These are phyloP conservation scores for Diogma glabrata DNA, from an alignment of 2,888 invertebrate genomes.

Conservation along the genomic window DNA sequence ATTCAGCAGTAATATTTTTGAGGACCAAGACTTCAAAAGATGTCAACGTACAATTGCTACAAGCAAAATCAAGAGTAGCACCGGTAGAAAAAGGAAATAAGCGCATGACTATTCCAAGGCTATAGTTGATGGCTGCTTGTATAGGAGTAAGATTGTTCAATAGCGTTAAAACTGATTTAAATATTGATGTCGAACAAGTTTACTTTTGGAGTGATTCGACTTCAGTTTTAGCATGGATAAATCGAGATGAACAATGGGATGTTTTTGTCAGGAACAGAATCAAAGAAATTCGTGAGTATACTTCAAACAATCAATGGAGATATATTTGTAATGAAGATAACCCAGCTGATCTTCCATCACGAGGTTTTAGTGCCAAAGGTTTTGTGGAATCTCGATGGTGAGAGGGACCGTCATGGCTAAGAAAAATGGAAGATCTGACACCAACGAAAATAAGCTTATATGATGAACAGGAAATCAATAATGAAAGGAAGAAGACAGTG, in stretches of 20 bases:
- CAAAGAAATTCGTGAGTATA: constrained; percentile 3
- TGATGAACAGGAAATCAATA: too few relatives aligned
- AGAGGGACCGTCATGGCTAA: constrained; percentile 26
- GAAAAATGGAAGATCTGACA: too few relatives aligned
- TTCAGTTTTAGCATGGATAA: not conserved
- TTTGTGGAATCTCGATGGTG: constrained; percentile 25
- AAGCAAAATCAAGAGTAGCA: constrained; percentile 23
- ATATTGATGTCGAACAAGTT: constrained; percentile 11
- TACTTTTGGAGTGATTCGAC: constrained; percentile 20
- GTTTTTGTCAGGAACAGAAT: constrained; percentile 16
- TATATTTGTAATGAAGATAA: constrained; percentile 22
- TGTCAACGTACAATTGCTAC: constrained; percentile 19
- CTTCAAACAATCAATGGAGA: not conserved
- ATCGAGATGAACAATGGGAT: not conserved
- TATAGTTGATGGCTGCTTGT: constrained; percentile 25
- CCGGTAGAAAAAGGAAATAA: constrained; percentile 18
- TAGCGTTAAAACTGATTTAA: constrained; percentile 15
- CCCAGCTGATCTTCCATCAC: constrained; percentile 26
- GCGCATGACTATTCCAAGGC: constrained; percentile 22
- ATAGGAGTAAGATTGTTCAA: constrained; percentile 21
- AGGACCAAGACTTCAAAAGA: constrained; percentile 15
- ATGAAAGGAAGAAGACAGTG: too few relatives aligned
- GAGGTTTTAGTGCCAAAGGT: constrained; percentile 23
- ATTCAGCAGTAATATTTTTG: constrained; percentile 15
- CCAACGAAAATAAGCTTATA: too few relatives aligned